Evolutionary conservation across 1,140 invertebrate genomes (phyloP).

Genomic region (Idris sp.): DNA sequence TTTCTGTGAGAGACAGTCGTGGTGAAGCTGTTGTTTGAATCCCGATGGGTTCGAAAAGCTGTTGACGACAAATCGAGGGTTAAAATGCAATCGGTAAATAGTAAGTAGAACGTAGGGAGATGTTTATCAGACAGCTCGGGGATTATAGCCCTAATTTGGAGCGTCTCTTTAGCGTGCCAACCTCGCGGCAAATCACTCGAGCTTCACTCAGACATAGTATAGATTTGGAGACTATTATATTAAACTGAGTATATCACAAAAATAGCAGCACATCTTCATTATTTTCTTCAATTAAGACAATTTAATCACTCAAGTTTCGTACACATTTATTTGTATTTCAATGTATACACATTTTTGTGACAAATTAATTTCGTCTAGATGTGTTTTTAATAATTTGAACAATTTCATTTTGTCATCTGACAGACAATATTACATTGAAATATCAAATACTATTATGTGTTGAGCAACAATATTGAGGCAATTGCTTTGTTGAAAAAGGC

Average conservation of each 20-base stretch:
- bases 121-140: conserved; percentile 68
- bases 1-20: conserved; percentile 34
- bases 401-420: too few species aligned
- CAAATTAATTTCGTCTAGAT: too few species aligned
- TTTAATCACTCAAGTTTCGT: too few species aligned
- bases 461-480: too few species aligned
- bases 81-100: conserved; percentile 79
- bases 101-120: conserved; percentile 60
- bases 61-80: conserved; percentile 79
- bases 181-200: conserved; percentile 38
- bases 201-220: conserved; percentile 33
- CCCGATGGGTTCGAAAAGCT: conserved; percentile 74
- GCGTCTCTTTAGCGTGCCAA: conserved; percentile 50
- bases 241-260: conserved; percentile 8
- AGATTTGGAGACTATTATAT: conserved; percentile 28
- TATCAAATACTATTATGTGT: too few species aligned
- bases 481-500: too few species aligned
- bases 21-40: conserved; percentile 61
- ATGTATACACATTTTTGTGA: too few species aligned
- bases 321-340: too few species aligned
- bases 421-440: too few species aligned
- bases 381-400: too few species aligned
- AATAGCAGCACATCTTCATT: conserved; percentile 21
- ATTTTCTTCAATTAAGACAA: too few species aligned
- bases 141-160: conserved; percentile 78